Evolutionary conservation across 2,797 vertebrate genomes (phyloP).

Genomic region (Acrocephalus scirpaceus): DNA sequence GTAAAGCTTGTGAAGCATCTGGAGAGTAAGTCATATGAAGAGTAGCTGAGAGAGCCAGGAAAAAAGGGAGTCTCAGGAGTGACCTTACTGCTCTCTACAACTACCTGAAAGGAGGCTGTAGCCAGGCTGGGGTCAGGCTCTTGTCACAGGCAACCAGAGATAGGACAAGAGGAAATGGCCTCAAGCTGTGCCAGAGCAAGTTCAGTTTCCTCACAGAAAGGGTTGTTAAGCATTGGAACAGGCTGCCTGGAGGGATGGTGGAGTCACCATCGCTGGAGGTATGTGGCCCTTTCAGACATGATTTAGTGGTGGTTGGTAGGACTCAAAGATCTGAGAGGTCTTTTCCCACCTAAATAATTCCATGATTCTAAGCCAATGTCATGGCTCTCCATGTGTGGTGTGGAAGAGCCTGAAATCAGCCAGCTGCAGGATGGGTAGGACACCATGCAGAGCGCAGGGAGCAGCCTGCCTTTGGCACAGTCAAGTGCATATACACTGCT

Average conservation of each 20-base stretch:
- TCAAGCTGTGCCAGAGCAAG: neutral
- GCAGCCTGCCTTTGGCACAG: neutral
- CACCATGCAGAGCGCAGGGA: neutral
- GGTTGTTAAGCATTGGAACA: neutral
- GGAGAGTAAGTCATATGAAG: neutral
- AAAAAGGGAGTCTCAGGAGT: neutral
- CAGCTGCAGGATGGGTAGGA: neutral
- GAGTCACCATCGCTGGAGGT: neutral
- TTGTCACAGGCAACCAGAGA: neutral
- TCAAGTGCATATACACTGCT: neutral
- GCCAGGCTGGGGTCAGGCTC: neutral
- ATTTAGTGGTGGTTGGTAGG: neutral
- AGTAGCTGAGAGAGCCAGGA: neutral
- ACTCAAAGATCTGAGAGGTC: neutral
- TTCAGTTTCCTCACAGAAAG: neutral
- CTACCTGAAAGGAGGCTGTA: neutral
- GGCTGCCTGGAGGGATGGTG: neutral
- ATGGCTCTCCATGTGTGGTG: neutral
- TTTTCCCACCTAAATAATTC: neutral
- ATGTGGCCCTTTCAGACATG: too few species aligned
- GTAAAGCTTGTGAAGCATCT: neutral
- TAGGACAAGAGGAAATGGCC: neutral
- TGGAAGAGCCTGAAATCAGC: neutral
- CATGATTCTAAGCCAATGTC: neutral
- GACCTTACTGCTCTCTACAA: neutral